phyloP scores from a whole-genome alignment of 2,797 vertebrate genomes.

The Spizella passerina region DNA sequence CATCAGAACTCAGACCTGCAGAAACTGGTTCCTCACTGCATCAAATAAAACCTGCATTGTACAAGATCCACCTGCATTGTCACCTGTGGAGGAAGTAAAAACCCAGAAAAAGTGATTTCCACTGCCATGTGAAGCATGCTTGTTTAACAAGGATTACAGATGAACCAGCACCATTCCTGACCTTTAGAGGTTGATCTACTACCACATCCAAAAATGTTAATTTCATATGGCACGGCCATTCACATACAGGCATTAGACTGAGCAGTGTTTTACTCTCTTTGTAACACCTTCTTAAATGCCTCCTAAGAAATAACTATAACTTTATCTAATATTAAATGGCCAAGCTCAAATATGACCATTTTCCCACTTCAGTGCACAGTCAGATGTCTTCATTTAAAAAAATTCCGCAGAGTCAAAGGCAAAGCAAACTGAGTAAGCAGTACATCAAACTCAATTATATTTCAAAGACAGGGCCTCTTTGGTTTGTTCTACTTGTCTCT shows the following conservation, averaged over 20 bases:
- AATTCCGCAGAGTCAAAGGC: background rate
- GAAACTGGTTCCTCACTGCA: background rate
- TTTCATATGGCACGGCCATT: background rate
- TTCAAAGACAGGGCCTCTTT: background rate
- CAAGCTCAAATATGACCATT: background rate
- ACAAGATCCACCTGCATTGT: background rate
- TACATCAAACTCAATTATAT: background rate
- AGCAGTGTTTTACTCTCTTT: background rate
- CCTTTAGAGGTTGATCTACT: background rate
- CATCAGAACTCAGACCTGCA: background rate
- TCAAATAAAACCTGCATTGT: background rate
- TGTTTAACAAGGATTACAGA: background rate
- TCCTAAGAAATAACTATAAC: background rate
- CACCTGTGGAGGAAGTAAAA: background rate
- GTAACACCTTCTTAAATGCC: background rate
- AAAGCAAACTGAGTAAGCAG: slow-evolving; percentile 8
- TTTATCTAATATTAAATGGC: background rate
- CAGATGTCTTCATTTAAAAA: background rate
- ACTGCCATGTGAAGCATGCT: background rate
- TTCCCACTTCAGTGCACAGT: background rate
- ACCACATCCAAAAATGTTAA: background rate
- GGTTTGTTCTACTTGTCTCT: background rate
- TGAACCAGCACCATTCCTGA: background rate
- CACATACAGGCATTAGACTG: background rate
- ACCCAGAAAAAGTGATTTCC: background rate